These are phyloP conservation scores for Suncus etruscus DNA, from an alignment of 2,113 vertebrate species.

Conservation along the genomic window DNA sequence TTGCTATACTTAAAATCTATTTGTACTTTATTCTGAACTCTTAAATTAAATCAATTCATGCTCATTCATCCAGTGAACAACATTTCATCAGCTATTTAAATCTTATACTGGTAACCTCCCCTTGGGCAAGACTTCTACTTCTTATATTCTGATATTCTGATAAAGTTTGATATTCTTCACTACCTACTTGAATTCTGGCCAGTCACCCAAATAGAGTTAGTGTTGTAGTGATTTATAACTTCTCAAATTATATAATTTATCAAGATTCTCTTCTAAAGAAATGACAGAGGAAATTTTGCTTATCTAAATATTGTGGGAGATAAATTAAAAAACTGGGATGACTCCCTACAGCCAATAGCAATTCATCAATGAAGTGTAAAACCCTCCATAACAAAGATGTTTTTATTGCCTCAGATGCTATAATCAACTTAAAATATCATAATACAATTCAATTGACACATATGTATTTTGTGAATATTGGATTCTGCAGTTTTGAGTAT, in stretches of 20 bases:
- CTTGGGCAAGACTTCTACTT: conserved; percentile 83
- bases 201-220: conserved; percentile 68
- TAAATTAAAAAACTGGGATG: neutral
- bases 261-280: conserved; percentile 43
- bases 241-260: conserved; percentile 65
- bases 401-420: neutral
- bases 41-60: conserved; percentile 70
- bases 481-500: neutral
- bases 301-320: neutral
- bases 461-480: neutral
- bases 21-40: conserved; percentile 72
- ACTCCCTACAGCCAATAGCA: neutral
- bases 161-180: conserved; percentile 66
- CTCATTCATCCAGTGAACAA: conserved; percentile 80
- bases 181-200: conserved; percentile 74
- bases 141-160: conserved; percentile 86
- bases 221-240: conserved; percentile 62
- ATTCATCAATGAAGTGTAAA: neutral
- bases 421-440: neutral
- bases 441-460: neutral
- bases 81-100: conserved; percentile 84
- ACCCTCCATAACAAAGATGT: neutral
- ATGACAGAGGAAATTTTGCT: conserved; percentile 62
- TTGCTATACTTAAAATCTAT: conserved; percentile 67
- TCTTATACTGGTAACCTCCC: conserved; percentile 85